phyloP scores from a whole-genome alignment of 2,797 vertebrate genomes.

The Sardinella longiceps region DNA sequence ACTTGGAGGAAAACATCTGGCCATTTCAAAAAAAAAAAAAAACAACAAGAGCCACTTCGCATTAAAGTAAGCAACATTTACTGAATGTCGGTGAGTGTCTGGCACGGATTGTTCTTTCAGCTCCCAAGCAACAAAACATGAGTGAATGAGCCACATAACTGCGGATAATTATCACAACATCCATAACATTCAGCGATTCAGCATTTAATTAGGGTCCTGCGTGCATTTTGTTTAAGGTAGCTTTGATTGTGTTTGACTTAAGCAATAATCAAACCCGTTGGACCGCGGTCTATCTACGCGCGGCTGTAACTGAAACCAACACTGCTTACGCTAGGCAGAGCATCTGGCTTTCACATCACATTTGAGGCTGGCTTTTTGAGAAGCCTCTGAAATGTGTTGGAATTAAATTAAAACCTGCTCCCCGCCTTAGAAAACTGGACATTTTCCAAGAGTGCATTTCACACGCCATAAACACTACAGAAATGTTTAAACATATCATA shows the following conservation, averaged over 20 bases:
- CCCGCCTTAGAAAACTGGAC: conserved; percentile 66
- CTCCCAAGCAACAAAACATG: conserved; percentile 46
- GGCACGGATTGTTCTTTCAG: conserved; percentile 2
- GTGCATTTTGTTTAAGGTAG: conserved; percentile 69
- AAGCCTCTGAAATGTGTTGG: conserved; percentile 73
- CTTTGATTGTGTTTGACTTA: conserved; percentile 77
- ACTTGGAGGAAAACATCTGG: neutral
- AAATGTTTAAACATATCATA: conserved; percentile 69
- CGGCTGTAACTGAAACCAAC: conserved; percentile 68
- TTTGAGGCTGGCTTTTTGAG: conserved; percentile 68
- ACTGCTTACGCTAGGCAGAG: conserved; percentile 53
- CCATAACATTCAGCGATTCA: conserved; percentile 63
- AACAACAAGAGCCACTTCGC: conserved; percentile 73
- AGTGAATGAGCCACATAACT: conserved; percentile 62
- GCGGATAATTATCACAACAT: conserved; percentile 70
- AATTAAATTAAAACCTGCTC: conserved; percentile 74
- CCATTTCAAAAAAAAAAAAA: neutral
- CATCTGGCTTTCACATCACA: conserved; percentile 77
- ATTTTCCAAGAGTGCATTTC: conserved; percentile 73
- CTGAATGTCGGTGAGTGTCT: neutral
- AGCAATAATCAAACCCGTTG: conserved; percentile 68
- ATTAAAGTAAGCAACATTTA: conserved; percentile 50
- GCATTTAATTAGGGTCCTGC: conserved; percentile 66
- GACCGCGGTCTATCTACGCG: conserved; percentile 64
- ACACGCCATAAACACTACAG: conserved; percentile 74